Percentiles rank a stretch among this genome's conserved stretches.
These are phyloP conservation scores for Pseudomyrmex gracilis DNA, from an alignment of 1,140 invertebrate species.

Conservation along the genomic window DNA sequence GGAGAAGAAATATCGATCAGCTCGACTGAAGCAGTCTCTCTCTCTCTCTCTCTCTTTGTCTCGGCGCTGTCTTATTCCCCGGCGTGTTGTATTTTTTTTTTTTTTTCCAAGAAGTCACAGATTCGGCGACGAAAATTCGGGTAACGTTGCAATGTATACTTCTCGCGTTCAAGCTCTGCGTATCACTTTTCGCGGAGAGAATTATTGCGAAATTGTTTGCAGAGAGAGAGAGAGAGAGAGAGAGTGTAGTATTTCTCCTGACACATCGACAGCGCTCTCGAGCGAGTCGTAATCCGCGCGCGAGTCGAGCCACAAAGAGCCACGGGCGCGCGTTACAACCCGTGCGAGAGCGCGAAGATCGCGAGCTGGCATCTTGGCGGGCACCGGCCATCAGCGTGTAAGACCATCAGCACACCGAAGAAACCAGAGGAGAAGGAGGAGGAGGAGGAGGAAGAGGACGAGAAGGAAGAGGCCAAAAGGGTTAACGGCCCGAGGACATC, in stretches of 20 bases:
- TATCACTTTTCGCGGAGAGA: no score
- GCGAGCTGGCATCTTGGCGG: constrained; percentile 23
- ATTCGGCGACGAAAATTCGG: not conserved
- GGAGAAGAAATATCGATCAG: constrained; percentile 32
- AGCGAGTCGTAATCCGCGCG: constrained; percentile 18
- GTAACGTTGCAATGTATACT: not conserved
- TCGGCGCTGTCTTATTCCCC: no score
- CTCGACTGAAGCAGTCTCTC: not conserved
- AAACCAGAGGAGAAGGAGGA: not conserved
- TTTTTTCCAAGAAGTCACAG: no score
- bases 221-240: no score
- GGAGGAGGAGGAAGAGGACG: not conserved
- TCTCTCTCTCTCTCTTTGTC: no score
- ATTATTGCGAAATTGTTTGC: no score
- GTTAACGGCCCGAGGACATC: constrained; percentile 46
- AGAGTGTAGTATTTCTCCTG: no score
- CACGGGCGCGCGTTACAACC: not conserved
- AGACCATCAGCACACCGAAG: constrained; percentile 11
- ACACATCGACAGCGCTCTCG: not conserved
- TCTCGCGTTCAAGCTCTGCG: not conserved
- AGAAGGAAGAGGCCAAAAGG: constrained; percentile 20
- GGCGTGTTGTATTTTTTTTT: no score
- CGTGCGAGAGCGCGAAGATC: constrained; percentile 6
- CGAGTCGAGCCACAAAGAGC: constrained; percentile 28
- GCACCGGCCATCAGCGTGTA: constrained; percentile 4